A percentile compares a stretch with the other conserved stretches of the same genome.
These are phyloP conservation scores for Oreochromis mossambicus DNA, from an alignment of 2,797 vertebrate species.

Conservation along the genomic window DNA sequence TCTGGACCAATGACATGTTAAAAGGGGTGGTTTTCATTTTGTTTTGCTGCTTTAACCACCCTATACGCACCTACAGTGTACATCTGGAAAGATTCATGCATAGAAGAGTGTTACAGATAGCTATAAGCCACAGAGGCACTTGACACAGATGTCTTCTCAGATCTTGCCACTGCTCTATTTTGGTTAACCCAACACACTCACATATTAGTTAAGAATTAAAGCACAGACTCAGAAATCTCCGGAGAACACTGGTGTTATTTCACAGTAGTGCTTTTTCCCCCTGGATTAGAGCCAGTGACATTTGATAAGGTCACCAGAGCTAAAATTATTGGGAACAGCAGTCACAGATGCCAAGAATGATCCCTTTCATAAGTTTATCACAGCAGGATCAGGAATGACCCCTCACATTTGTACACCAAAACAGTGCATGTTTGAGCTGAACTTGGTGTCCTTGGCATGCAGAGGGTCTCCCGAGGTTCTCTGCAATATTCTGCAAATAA, in stretches of 20 bases:
- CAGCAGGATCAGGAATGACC: neutral
- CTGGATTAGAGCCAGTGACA: neutral
- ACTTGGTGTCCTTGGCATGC: neutral
- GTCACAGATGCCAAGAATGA: neutral
- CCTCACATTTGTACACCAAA: neutral
- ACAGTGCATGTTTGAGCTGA: neutral
- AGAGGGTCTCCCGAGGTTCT: neutral
- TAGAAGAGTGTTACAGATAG: neutral
- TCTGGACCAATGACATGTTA: neutral
- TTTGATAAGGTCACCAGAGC: neutral
- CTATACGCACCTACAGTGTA: neutral
- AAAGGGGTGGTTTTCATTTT: neutral
- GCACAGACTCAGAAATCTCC: neutral
- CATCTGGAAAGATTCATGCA: neutral
- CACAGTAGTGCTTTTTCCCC: neutral
- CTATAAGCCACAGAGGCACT: neutral
- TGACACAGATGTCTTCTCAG: neutral
- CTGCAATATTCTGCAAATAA: neutral
- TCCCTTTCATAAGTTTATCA: neutral
- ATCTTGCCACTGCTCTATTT: neutral
- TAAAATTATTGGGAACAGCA: neutral
- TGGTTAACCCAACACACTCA: neutral
- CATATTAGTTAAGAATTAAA: neutral
- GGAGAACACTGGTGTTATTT: neutral
- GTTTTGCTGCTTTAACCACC: neutral